Evolutionary conservation across 2,113 vertebrate species (phyloP), one percentile per base, ranked within the genome.

Genomic region (Trinectes maculatus): DNA sequence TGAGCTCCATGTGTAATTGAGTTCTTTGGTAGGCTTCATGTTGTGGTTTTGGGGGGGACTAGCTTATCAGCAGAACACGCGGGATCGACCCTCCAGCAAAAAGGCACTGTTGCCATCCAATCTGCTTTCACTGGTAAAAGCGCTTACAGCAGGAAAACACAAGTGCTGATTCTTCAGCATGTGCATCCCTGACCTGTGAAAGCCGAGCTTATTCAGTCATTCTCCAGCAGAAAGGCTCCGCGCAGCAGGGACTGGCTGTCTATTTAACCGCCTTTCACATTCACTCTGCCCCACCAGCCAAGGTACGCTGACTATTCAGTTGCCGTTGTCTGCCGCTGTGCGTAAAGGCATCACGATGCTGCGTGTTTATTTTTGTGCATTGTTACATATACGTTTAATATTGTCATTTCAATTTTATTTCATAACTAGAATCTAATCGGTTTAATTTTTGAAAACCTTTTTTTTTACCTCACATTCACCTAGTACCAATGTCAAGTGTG

Each of bases 131-230:
- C 63, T 77, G 86, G 85, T 69, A 85, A 92, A 93, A 91, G 65
- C 73, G 91, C 91, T 93, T 94, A 91, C 87, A 87, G 87, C 87
- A 70, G 91, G 84, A 89, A 89, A 92, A 80, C 85, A 73, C 68
- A 52, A 84, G 83, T 90, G 91, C 91, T 92, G 91, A 92, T 91
- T 92, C 91, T 88, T 82, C 85, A 83, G 79, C 78, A 43, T 88
- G 85, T 87, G 76, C 87, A 81, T 92, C 89, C 82, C 87, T 91
- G 91, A 92, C 92, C 93, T 91, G 87, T 85, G 87, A 90, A 89
- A 89, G 84, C 83, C 75, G 79, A 85, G 89, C 88, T 91, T 86
- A 84, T 92, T 89, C 89, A 85, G 85, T 86, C 83, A 39, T 89
- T 84, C 89, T 87, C 57, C 72, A 31, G 83, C 84, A 85, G 89